Evolutionary conservation across 1,140 invertebrate genomes (phyloP), one percentile per base, ranked within the genome.

Genomic region (Drosophila ohnishii): DNA sequence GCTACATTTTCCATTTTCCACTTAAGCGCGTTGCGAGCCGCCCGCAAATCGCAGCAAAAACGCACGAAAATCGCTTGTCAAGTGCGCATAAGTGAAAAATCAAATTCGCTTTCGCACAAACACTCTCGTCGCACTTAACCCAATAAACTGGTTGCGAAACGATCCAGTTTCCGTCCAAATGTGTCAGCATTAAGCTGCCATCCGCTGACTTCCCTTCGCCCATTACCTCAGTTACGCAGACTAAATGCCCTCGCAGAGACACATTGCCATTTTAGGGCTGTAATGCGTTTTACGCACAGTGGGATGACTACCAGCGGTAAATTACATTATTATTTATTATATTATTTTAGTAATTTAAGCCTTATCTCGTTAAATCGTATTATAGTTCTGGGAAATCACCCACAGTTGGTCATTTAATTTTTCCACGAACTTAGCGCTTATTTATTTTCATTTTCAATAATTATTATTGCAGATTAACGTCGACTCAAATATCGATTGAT

Each of bases 71-170:
- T 5, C 69, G 55, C 64, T 32, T 11, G 42, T 19, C 50, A 48
- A 75, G 72, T 56, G 16, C 37, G 30, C 62, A 53, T 76, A 75
- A 76, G 73, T 75, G 74, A 58, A 76, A 76, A 76, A 76, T 76
- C 55, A 76, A 76, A 76, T 76, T 76, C 62, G 44, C 53, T 57
- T 47, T 40, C 32, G 71, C 57, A 63, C 61, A 65, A 44, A 50
- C 19, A 57, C 32, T 60, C 45, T 63, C 22, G 50, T 28, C 39
- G 25, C 77, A 81, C 81, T 84, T 86, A 84, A 86, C 81, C 81
- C 81, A 85, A 85, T 77, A 69, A 74, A 76, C 50, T 72, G 73
- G 62, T 67, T 77, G 44, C 63, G 63, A 60, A 66, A 75, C 60
- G 80, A 40, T 47, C 34, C 78, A 58, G 57, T 50, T 65, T 64